These are phyloP conservation scores for Cygnus buccinator DNA, from an alignment of 2,113 vertebrate genomes.

Conservation along the genomic window DNA sequence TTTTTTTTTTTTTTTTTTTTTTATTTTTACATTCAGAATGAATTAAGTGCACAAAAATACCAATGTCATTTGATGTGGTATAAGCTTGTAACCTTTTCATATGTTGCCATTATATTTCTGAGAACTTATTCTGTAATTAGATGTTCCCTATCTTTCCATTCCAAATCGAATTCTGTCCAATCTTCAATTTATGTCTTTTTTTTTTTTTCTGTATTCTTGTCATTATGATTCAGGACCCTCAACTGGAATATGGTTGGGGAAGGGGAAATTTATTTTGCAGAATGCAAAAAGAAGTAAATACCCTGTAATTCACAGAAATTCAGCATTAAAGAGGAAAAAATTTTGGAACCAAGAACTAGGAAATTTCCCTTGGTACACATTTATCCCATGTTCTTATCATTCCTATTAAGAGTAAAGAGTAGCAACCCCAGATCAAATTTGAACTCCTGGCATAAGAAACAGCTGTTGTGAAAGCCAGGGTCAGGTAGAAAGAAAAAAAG, in stretches of 20 bases:
- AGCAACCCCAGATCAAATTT: background rate
- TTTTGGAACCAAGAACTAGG: background rate
- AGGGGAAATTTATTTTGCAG: background rate
- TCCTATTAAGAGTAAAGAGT: background rate
- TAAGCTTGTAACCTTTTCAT: background rate
- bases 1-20: background rate
- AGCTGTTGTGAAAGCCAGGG: background rate
- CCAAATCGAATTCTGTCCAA: background rate
- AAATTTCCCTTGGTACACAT: background rate
- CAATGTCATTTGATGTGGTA: background rate
- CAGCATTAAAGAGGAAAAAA: background rate
- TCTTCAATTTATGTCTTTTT: background rate
- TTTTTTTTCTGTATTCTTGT: background rate
- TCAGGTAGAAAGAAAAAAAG: background rate
- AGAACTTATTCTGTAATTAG: background rate
- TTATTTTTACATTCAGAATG: background rate
- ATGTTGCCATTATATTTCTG: background rate
- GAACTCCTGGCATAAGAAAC: background rate
- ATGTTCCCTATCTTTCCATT: background rate
- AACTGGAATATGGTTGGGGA: background rate
- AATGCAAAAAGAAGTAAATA: background rate
- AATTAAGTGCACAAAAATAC: background rate
- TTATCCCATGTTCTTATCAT: background rate
- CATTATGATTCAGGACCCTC: background rate
- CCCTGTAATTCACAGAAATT: constrained; percentile 5